Evolutionary conservation across 2,888 invertebrate genomes (phyloP).

Genomic region (Pachymerium ferrugineum): DNA sequence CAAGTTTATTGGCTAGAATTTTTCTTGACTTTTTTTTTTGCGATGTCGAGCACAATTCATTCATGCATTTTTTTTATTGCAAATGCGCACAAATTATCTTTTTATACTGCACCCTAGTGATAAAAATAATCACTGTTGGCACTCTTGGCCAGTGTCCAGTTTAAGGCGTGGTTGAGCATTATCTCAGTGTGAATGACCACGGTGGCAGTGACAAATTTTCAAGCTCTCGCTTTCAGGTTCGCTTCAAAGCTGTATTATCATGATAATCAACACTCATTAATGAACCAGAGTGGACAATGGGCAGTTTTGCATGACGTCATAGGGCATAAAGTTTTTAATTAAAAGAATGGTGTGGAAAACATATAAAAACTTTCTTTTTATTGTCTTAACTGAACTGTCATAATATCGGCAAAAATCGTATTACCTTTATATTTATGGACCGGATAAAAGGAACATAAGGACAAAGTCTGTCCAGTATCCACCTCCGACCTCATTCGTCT

Average conservation of each 20-base stretch:
- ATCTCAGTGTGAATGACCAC: not conserved
- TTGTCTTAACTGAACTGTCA: not conserved
- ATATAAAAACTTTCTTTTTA: not conserved
- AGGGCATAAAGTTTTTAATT: too few species aligned
- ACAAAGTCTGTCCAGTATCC: not conserved
- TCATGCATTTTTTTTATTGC: too few species aligned
- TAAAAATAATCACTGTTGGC: not conserved
- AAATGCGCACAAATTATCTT: not conserved
- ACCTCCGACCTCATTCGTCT: not conserved
- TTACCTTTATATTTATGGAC: not conserved
- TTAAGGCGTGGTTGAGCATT: conserved; percentile 4
- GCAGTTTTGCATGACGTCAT: not conserved
- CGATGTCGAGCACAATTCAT: too few species aligned
- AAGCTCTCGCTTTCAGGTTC: not conserved
- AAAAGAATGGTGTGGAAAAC: too few species aligned
- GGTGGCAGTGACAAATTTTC: conserved; percentile 5
- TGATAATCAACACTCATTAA: not conserved
- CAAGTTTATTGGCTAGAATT: too few species aligned
- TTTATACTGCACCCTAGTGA: not conserved
- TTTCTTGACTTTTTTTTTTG: too few species aligned
- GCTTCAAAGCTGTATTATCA: not conserved
- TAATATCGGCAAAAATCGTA: not conserved
- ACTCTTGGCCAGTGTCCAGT: not conserved
- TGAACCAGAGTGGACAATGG: not conserved
- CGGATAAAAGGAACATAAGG: not conserved